These are phyloP conservation scores for Pan paniscus DNA, from an alignment of 2,113 vertebrate genomes.

Conservation along the genomic window DNA sequence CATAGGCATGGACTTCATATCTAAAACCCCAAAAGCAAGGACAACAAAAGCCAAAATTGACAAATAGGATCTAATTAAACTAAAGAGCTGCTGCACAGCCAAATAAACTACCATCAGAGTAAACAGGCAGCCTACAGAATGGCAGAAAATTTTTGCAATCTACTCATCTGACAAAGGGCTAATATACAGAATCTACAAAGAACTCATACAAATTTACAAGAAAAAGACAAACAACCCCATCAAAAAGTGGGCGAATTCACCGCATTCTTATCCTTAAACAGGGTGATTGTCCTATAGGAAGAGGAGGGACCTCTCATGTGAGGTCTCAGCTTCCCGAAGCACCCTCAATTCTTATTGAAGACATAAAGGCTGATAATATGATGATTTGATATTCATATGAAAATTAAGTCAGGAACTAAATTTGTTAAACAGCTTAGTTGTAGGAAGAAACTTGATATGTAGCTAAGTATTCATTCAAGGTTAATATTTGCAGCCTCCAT, in stretches of 20 bases:
- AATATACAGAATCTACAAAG: too few species aligned
- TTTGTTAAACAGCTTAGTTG: neutral
- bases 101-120: too few species aligned
- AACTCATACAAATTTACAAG: too few species aligned
- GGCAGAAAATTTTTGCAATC: too few species aligned
- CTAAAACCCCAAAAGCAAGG: too few species aligned
- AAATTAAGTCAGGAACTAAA: neutral
- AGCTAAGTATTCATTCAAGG: neutral
- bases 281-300: neutral
- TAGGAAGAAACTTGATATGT: neutral
- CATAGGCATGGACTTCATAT: too few species aligned
- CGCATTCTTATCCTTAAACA: neutral
- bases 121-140: too few species aligned
- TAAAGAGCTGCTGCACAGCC: too few species aligned
- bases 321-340: neutral
- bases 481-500: neutral
- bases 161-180: too few species aligned
- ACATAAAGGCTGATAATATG: neutral
- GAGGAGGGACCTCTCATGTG: neutral
- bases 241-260: neutral
- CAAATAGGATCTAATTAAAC: too few species aligned
- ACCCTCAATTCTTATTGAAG: neutral
- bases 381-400: neutral
- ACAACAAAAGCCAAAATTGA: too few species aligned
- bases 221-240: too few species aligned